Conservation (phyloP, 2,113 vertebrate genomes). For the Mohoua ochrocephala region DNA sequence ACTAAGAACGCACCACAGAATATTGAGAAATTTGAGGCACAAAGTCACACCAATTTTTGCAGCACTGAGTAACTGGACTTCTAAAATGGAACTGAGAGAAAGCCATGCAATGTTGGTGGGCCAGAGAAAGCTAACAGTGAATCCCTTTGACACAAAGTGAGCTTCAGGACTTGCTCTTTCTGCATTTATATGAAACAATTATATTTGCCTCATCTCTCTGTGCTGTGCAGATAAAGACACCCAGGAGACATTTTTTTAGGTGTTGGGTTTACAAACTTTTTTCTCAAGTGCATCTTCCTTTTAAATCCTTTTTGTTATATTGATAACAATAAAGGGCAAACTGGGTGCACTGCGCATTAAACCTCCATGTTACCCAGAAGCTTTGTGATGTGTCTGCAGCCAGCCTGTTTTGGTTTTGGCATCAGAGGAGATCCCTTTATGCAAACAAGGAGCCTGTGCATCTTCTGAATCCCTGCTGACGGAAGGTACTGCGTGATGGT, state of each 20-base stretch:
- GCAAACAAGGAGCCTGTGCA: background rate
- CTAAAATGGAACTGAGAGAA: background rate
- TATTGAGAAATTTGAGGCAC: background rate
- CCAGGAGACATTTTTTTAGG: background rate
- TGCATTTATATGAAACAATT: background rate
- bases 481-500: accelerated
- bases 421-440: background rate
- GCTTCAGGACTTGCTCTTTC: background rate
- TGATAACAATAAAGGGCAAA: background rate
- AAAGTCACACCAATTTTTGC: background rate
- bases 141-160: background rate
- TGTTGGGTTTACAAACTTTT: background rate
- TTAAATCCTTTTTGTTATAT: background rate
- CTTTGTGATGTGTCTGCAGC: background rate
- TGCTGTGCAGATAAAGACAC: background rate
- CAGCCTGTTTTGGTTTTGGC: background rate
- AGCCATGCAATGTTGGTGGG: background rate
- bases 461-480: background rate
- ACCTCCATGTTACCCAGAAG: background rate
- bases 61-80: background rate
- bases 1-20: background rate
- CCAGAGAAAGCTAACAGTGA: background rate
- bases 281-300: background rate
- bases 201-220: background rate
- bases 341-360: background rate